phyloP scores from a whole-genome alignment of 2,113 vertebrate genomes.

The Eptesicus fuscus region DNA sequence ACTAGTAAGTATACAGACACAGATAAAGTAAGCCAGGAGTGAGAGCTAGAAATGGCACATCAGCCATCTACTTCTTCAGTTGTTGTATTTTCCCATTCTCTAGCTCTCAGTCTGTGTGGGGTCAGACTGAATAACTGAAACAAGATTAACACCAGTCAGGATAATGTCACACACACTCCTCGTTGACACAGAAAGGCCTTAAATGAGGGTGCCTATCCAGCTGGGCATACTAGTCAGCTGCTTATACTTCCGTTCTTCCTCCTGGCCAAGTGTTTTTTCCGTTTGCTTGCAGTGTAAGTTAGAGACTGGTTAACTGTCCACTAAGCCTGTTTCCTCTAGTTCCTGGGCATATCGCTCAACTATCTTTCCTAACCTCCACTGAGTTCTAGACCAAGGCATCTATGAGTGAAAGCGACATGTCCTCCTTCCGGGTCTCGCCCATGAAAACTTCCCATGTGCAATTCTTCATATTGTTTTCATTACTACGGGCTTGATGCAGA shows the following conservation, averaged over 20 bases:
- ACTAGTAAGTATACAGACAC: background rate
- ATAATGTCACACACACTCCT: background rate
- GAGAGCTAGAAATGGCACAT: background rate
- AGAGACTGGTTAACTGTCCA: background rate
- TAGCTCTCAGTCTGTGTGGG: background rate
- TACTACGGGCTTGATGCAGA: background rate
- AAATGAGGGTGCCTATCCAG: background rate
- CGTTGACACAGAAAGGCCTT: background rate
- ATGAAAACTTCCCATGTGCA: background rate
- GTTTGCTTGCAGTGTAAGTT: background rate
- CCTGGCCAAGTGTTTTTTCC: background rate
- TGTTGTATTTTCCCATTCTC: background rate
- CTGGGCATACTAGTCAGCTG: background rate
- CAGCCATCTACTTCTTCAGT: background rate
- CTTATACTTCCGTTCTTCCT: background rate
- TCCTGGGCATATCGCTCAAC: background rate
- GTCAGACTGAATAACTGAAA: background rate
- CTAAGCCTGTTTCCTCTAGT: background rate
- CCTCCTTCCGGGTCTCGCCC: background rate
- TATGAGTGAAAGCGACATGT: background rate
- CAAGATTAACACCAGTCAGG: background rate
- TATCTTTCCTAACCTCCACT: background rate
- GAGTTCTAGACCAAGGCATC: background rate
- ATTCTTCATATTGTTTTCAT: background rate
- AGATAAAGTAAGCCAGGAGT: background rate